Base-by-base conservation (phyloP, 1,140 invertebrate species). In the Halictus rubicundus region DNA sequence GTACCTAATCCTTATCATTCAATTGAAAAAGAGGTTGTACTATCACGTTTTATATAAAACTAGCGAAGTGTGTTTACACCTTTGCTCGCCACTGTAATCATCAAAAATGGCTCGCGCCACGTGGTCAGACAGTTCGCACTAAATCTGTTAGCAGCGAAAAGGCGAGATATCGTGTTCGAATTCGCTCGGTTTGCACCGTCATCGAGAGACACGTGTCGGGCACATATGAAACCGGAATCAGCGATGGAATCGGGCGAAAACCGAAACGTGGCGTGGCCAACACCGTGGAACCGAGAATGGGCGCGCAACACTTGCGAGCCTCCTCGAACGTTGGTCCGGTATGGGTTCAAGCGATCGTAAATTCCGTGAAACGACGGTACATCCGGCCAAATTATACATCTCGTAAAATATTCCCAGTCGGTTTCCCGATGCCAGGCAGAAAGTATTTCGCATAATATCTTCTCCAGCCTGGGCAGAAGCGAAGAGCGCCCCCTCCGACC, bases 311-410 rank as follows among this genome's bases (percentile, higher is more conserved):
- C 19, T 10, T 27, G 46, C 27, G 49, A n/a, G 32, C n/a, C 23
- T 23, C 27, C n/a, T 25, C 12, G n/a, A 77, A 77, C 21, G 61
- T 46, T 68, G 10, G 32, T 25, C 52, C 19, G n/a, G 0, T 5
- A 57, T 81, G 78, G 65, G 61, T 60, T 81, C 54, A 60, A 66
- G 19, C 37, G 70, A 71, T 78, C 71, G 60, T 85, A 82, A 82
- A 86, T 84, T 80, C 14, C 27, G 57, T 37, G 65, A 68, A 83
- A 81, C 70, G 71, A 72, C 61, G 75, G 49, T 68, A 85, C 80
- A 83, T 84, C 79, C 79, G 71, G 64, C 74, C 74, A 84, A 88
- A 88, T 88, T 87, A 88, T 87, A 86, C 81, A 78, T 86, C 84
- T 86, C 83, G 64, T 88, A 86, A 88, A 87, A 64, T 87, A 86